Evolutionary conservation across 2,113 vertebrate genomes (phyloP), one percentile per base, ranked within the genome.

Genomic region (Oryzias woworae): DNA sequence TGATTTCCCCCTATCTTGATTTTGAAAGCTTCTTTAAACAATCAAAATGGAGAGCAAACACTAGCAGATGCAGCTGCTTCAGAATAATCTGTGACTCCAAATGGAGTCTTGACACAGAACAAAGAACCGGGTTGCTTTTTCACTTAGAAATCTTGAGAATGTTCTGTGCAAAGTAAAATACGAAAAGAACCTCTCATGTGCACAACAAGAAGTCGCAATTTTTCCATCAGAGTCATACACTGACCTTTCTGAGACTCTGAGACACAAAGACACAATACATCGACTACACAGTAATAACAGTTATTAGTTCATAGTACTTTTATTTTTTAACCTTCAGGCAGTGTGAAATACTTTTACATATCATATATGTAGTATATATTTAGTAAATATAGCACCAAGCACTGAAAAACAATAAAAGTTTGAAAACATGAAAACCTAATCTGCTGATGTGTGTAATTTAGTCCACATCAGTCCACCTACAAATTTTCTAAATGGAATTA

Each of bases 181-280:
- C 52, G 36, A 41, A 36, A 58, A 73, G 58, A 48, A 13, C 61
- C 47, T 57, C 57, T 66, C 49, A 55, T 78, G 17, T 77, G 55
- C 72, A 59, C 70, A 80, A 68, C 67, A 67, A 54, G 49, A 48
- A 63, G 57, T 61, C 58, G 58, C 18, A 28, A 53, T 68, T 71
- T 62, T 52, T 55, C 52, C 68, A 44, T 73, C 46, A 61, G 23
- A 54, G 53, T 66, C 43, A 17, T 58, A 41, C 53, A 59, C 46
- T 45, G 13, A 80, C 66, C 56, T 71, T 71, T 71, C 20, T 28
- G 56, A 63, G 62, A 60, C 42, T 7, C 65, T 58, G 2, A 12
- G 36, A 36, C 28, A 36, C 67, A 68, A 57, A 46, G 57, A 50
- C 23, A 42, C 58, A 58, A 51, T 48, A 60, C 4, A 13, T 71